Evolutionary conservation across 2,888 invertebrate genomes (phyloP).

Genomic region (Trimorus sp.): DNA sequence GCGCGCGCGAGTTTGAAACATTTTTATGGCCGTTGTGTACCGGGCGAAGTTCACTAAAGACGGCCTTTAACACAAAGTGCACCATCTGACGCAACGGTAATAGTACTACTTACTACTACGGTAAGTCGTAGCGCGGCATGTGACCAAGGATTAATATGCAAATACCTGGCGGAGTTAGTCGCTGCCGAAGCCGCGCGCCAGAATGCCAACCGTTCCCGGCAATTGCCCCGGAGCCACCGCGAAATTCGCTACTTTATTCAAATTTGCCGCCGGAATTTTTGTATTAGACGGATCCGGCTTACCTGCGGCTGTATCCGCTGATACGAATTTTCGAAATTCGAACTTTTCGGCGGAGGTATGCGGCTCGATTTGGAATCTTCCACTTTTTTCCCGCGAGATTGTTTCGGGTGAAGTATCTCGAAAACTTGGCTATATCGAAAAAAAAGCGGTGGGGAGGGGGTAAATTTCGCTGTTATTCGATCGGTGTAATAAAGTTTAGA

Average conservation of each 20-base stretch:
- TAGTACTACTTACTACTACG: conserved; percentile 59
- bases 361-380: too few species aligned
- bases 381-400: too few species aligned
- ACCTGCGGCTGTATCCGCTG: too few species aligned
- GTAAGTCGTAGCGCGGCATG: conserved; percentile 65
- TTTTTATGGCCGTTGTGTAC: conserved; percentile 45
- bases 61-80: conserved; percentile 58
- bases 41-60: conserved; percentile 52
- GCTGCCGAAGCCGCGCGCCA: conserved; percentile 47
- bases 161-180: conserved; percentile 69
- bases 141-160: conserved; percentile 74
- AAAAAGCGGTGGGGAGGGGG: too few species aligned
- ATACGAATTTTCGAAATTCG: too few species aligned
- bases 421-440: too few species aligned
- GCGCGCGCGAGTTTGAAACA: conserved; percentile 35
- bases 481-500: too few species aligned
- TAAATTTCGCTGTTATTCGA: too few species aligned
- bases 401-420: too few species aligned
- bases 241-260: conserved; percentile 76
- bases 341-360: too few species aligned
- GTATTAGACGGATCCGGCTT: conserved; percentile 68
- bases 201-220: conserved; percentile 66
- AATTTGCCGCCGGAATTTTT: conserved; percentile 75
- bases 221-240: conserved; percentile 67
- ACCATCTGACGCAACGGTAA: conserved; percentile 62